Base-by-base conservation (phyloP, 2,113 vertebrate genomes). In the Callaeas wilsoni region DNA sequence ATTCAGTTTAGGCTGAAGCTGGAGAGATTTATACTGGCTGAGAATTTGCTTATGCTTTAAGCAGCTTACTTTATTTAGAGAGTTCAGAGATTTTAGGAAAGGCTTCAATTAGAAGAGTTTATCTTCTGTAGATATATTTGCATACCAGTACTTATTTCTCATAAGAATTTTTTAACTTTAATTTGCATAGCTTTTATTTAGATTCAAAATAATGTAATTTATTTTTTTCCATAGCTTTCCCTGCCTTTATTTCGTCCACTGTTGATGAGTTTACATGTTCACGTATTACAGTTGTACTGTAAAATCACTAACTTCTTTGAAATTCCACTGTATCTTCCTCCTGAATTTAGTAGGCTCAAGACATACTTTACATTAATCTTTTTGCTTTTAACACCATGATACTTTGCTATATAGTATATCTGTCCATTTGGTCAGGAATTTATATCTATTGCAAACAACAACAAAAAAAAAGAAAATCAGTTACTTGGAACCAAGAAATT, bases 11-110 rank as follows among this genome's bases (percentile, higher is more conserved):
- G 83, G 44, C 39, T 93, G 70, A 92, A 94, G 64, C 76, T 89
- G 39, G 42, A 78, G 73, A 92, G 86, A 89, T 93, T 92, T 93
- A 55, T 89, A 63, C 73, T 8, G 67, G 73, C 91, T 89, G 94
- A 92, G 93, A 96, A 96, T 94, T 95, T 94, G 30, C 86, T 94
- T 94, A 90, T 52, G 35, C 35, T 86, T 84, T 95, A 95, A 93
- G 89, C 77, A 84, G 96, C 76, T 90, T 97, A 84, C 77, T 92
- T 81, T 71, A 78, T 93, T 93, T 89, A 50, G 47, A 77, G 47
- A 87, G 56, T 89, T 89, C 76, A 71, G 76, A 95, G 80, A 90
- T 86, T 81, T 92, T 81, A 90, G 69, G 47, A 67, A 86, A 84
- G 52, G 39, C 42, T 92, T 94, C 76, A 52, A 5, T 93, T 92